These are phyloP conservation scores for Nasonia oneida DNA, from an alignment of 2,888 invertebrate species.

Conservation along the genomic window DNA sequence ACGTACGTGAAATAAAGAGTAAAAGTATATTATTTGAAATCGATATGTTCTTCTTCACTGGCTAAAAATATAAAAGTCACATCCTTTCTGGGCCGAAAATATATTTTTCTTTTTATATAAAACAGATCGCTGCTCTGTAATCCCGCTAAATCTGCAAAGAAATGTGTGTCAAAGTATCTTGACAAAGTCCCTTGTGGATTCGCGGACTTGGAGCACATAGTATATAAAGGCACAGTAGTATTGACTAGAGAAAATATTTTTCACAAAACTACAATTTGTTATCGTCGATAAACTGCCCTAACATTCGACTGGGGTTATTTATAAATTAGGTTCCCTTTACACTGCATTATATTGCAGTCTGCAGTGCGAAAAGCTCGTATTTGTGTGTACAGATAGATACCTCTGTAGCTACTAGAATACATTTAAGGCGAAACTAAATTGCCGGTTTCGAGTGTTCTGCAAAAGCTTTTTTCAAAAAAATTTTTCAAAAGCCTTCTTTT, in stretches of 20 bases:
- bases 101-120: not conserved
- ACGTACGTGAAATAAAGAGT: too few species aligned
- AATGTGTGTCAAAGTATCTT: slow-evolving; percentile 6
- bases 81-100: not conserved
- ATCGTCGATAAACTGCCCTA: not conserved
- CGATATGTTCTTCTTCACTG: not conserved
- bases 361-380: not conserved
- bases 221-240: not conserved
- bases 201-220: not conserved
- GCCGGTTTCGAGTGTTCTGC: not conserved
- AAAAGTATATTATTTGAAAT: too few species aligned
- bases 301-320: not conserved
- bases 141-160: slow-evolving; percentile 10
- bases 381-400: not conserved
- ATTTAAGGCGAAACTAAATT: not conserved
- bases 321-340: not conserved
- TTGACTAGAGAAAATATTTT: not conserved
- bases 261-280: not conserved
- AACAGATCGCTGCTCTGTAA: not conserved
- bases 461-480: too few species aligned
- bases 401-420: not conserved
- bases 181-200: slow-evolving; percentile 1
- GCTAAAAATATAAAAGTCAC: not conserved
- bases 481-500: too few species aligned
- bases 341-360: not conserved